Conservation (phyloP, 2,113 vertebrate species). For the Cynocephalus volans region DNA sequence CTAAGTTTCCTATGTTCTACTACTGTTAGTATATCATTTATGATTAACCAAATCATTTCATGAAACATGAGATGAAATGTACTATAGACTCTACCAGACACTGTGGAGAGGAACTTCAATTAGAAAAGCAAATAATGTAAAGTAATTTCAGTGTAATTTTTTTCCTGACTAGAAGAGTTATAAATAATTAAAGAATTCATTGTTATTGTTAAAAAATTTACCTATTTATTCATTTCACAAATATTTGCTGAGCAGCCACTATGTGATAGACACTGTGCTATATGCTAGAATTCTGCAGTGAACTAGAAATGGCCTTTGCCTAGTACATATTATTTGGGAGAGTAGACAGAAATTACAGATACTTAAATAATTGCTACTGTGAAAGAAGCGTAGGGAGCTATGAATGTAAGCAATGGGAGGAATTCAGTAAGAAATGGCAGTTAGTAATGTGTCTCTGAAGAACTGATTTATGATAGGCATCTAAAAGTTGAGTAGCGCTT, state of each 20-base stretch:
- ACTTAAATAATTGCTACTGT: not conserved
- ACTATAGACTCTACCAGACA: not conserved
- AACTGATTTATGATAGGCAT: not conserved
- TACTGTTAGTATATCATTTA: not conserved
- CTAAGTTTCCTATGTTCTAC: not conserved
- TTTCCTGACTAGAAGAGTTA: not conserved
- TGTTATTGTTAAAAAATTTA: not conserved
- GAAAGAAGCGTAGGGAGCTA: not conserved
- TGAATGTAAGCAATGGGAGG: not conserved
- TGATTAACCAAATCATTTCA: slow-evolving; percentile 32
- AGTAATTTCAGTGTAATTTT: not conserved
- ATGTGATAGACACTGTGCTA: not conserved
- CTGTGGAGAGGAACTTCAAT: not conserved
- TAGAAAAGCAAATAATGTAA: slow-evolving; percentile 5
- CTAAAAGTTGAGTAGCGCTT: not conserved
- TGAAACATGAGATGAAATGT: not conserved
- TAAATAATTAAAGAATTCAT: not conserved
- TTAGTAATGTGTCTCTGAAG: not conserved
- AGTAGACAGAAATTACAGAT: not conserved
- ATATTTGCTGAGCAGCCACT: not conserved
- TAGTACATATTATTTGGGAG: not conserved
- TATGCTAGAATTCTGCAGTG: not conserved
- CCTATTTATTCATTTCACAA: slow-evolving; percentile 1
- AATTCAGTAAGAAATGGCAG: not conserved
- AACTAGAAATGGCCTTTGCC: not conserved